A percentile compares a stretch with the other conserved stretches of the same genome.
Evolutionary conservation across 1,140 invertebrate species (phyloP).

Genomic region (Drosophila rhopaloa): DNA sequence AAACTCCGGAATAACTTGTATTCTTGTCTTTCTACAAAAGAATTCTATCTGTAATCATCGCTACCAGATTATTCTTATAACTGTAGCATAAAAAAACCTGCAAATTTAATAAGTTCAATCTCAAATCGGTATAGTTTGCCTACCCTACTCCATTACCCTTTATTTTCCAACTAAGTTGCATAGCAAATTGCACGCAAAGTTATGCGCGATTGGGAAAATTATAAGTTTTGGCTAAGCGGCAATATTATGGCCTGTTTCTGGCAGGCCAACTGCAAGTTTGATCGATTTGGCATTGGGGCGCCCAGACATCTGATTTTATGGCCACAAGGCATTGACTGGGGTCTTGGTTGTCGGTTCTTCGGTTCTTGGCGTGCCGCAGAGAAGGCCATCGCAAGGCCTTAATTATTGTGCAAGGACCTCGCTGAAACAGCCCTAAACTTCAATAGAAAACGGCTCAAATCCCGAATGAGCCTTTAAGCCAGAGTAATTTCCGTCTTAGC

Average conservation of each 20-base stretch:
- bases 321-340: constrained; percentile 29
- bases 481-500: constrained; percentile 18
- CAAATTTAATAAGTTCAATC: no score
- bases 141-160: not conserved
- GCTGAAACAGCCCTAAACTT: not conserved
- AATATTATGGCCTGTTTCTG: constrained; percentile 27
- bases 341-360: constrained; percentile 20
- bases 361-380: constrained; percentile 45
- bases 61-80: no score
- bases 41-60: not conserved
- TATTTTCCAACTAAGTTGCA: constrained; percentile 13
- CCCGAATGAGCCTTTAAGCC: constrained; percentile 26
- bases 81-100: no score
- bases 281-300: constrained; percentile 68
- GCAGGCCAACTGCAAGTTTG: constrained; percentile 63
- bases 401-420: constrained; percentile 53
- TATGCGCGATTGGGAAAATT: constrained; percentile 31
- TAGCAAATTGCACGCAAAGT: constrained; percentile 36
- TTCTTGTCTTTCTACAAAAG: not conserved
- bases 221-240: constrained; percentile 36
- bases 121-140: not conserved
- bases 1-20: not conserved
- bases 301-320: constrained; percentile 18
- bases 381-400: constrained; percentile 53
- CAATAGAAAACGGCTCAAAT: constrained; percentile 2